Conservation (phyloP, 2,113 vertebrate genomes). For the Panthera uncia region DNA sequence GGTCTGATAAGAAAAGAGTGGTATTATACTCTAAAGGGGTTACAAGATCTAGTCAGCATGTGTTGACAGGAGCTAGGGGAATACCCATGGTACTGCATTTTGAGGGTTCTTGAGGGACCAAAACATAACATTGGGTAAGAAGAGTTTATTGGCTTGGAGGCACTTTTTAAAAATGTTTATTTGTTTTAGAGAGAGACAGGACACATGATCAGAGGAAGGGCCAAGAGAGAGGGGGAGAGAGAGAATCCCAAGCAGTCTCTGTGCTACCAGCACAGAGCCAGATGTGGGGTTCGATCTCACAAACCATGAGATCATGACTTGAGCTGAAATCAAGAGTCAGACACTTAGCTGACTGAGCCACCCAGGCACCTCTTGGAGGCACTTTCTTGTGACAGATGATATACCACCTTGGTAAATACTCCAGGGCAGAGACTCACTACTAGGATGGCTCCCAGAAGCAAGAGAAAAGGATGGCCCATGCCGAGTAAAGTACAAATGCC, state of each 20-base stretch:
- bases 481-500: background rate
- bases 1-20: background rate
- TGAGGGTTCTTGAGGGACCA: background rate
- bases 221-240: too few relatives aligned
- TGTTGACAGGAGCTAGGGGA: background rate
- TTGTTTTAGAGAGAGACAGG: too few relatives aligned
- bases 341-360: too few relatives aligned
- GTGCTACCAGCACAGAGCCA: too few relatives aligned
- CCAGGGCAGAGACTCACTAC: background rate
- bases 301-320: too few relatives aligned
- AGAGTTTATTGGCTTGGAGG: background rate
- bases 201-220: too few relatives aligned
- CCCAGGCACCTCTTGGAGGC: background rate
- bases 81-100: background rate
- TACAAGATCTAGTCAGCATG: background rate
- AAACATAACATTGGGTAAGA: background rate
- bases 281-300: too few relatives aligned
- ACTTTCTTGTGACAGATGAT: background rate
- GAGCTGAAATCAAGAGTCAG: too few relatives aligned
- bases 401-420: background rate
- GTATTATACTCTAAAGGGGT: background rate
- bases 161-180: background rate
- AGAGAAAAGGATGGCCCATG: background rate
- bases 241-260: too few relatives aligned
- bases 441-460: background rate